Base-by-base conservation (phyloP, 2,888 invertebrate genomes). In the Mongoloraphidia duomilia region DNA sequence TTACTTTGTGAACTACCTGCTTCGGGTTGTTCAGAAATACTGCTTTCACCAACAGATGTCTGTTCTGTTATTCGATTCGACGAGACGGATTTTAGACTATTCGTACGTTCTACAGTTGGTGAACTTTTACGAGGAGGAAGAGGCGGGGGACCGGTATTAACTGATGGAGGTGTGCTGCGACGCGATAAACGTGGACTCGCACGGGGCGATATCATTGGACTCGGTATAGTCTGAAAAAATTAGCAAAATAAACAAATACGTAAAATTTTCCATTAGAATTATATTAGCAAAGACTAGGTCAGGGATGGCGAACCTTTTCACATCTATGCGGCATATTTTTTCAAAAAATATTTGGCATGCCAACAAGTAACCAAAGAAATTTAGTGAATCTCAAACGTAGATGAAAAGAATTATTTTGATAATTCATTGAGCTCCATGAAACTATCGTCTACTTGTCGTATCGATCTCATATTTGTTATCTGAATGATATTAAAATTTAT, bases 111-210 rank as follows among this genome's bases (percentile, higher is more conserved):
- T 37, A 68, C 61, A 1, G 70, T 70, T 10, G 76, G 75, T 1
- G 76, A 76, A 34, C 70, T 71, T 55, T 74, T 69, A 51, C 81
- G 63, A 0, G 82, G 81, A 9, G 81, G 81, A 48, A 82, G 67
- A 8, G 81, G 80, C 8, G 80, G 80, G 8, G 77, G 75, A 8
- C 68, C 65, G 41, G 62, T 53, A n/a, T 61, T 55, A n/a, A 59
- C 61, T n/a, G 62, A 64, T 9, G 63, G 64, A 3, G 66, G 65
- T 36, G 60, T 58, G 50, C 65, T 69, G 37, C 70, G 61, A 13
- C 72, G 59, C 33, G 61, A 52, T 38, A 63, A 61, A 49, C 73
- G 68, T 2, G 78, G 78, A 38, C 79, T 79, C 52, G 72, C 72
- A 50, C 76, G 68, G 1, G 77, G 77, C 9, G 77, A 76, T 53